Evolutionary conservation across 2,797 vertebrate species (phyloP).

Genomic region (Hyperoplus lanceolatus): DNA sequence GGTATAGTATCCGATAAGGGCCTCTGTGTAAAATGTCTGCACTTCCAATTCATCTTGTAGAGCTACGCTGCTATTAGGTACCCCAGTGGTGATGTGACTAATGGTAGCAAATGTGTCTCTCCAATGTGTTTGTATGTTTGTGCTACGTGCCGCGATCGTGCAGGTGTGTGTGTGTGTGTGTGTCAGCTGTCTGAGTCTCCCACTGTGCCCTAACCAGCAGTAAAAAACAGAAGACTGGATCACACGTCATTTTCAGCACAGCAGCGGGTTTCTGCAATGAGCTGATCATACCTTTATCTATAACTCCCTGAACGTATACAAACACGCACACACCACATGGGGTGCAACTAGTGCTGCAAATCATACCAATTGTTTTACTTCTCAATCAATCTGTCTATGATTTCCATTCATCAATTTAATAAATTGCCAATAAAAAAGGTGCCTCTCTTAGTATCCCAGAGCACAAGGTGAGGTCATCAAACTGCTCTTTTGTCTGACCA

Average conservation of each 20-base stretch:
- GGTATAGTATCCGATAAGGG: constrained; percentile 49
- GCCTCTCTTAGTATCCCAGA: neutral
- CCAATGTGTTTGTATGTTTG: constrained; percentile 50
- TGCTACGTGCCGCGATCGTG: constrained; percentile 38
- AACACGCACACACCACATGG: constrained; percentile 1
- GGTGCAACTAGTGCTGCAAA: neutral
- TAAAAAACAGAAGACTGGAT: constrained; percentile 62
- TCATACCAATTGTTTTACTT: neutral
- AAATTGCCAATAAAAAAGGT: constrained; percentile 13
- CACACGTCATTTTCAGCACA: constrained; percentile 47
- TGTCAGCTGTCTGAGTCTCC: constrained; percentile 38
- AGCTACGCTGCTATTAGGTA: constrained; percentile 47
- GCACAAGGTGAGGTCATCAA: neutral
- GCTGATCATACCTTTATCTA: constrained; percentile 48
- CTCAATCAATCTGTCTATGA: neutral
- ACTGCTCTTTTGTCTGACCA: neutral
- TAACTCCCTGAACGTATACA: constrained; percentile 31
- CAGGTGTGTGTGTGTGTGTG: constrained; percentile 37
- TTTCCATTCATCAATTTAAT: constrained; percentile 7
- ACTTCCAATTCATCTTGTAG: constrained; percentile 44
- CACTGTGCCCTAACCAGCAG: constrained; percentile 49
- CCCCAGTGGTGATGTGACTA: constrained; percentile 59
- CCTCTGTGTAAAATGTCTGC: constrained; percentile 66
- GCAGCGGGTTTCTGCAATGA: constrained; percentile 31
- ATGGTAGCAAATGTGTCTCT: constrained; percentile 51